phyloP scores from a whole-genome alignment of 2,888 invertebrate genomes.

The Agapetus fuscipes region DNA sequence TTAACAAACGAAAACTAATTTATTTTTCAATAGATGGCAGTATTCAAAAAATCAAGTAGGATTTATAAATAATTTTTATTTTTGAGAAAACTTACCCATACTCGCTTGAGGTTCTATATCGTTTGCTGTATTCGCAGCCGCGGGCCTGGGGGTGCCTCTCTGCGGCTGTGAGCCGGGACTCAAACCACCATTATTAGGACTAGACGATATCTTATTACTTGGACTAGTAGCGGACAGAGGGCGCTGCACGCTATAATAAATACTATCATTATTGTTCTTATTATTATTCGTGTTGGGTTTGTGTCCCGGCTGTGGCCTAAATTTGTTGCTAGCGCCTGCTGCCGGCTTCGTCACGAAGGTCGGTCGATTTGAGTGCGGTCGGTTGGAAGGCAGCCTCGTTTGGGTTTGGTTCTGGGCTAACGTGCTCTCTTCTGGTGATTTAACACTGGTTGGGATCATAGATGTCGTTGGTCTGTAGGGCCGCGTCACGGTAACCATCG shows the following conservation, averaged over 20 bases:
- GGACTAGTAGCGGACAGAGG: conserved; percentile 34
- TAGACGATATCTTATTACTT: conserved; percentile 48
- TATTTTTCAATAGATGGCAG: too few species aligned
- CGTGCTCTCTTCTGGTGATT: conserved; percentile 19
- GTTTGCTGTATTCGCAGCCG: conserved; percentile 34
- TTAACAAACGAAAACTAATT: too few species aligned
- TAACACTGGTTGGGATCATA: conserved; percentile 11
- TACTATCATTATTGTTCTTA: conserved; percentile 8
- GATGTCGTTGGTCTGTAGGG: conserved; percentile 24
- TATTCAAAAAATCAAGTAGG: too few species aligned
- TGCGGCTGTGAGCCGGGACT: conserved; percentile 23
- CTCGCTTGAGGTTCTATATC: conserved; percentile 41
- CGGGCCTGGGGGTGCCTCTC: conserved; percentile 32
- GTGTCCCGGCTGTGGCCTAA: conserved; percentile 24
- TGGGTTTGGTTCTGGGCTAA: conserved; percentile 20
- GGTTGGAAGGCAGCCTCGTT: conserved; percentile 18
- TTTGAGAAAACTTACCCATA: conserved; percentile 27
- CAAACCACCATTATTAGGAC: conserved; percentile 40
- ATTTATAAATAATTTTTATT: too few species aligned
- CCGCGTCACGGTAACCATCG: conserved; percentile 22
- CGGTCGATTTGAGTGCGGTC: conserved; percentile 33
- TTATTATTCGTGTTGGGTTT: conserved; percentile 15
- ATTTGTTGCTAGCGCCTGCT: conserved; percentile 40
- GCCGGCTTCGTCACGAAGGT: conserved; percentile 45
- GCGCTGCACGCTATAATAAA: too few species aligned